A percentile compares a stretch with the other conserved stretches of the same genome.
Evolutionary conservation across 2,888 invertebrate species (phyloP).

Genomic region (Ichneumoninae sp.): DNA sequence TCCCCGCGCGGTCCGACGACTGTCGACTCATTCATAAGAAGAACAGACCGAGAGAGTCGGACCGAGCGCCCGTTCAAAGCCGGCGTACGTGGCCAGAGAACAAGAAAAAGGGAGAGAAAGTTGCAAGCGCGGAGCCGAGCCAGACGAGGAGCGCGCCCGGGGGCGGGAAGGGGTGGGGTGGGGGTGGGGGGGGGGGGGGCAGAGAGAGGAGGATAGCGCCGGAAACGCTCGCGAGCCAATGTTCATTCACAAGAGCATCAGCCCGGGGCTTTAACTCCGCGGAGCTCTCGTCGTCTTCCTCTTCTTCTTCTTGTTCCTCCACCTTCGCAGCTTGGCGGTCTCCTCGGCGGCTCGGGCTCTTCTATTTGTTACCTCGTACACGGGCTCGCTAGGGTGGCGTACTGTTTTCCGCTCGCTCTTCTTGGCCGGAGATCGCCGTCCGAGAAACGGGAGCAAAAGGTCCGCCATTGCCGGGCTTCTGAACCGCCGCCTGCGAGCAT

Average conservation of each 20-base stretch:
- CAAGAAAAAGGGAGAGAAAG: conserved; percentile 66
- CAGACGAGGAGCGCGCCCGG: not conserved
- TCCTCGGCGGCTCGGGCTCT: not conserved
- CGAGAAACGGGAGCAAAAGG: conserved; percentile 78
- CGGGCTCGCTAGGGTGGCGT: conserved; percentile 35
- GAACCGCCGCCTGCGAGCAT: conserved; percentile 72
- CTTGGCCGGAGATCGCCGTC: conserved; percentile 69
- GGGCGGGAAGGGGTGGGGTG: no score
- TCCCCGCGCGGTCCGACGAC: conserved; percentile 48
- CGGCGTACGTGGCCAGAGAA: no score
- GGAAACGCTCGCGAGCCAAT: conserved; percentile 83
- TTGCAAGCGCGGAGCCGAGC: conserved; percentile 44
- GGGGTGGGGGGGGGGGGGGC: not conserved
- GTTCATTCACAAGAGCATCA: conserved; percentile 83
- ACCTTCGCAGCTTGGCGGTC: conserved; percentile 55
- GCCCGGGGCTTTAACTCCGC: conserved; percentile 61
- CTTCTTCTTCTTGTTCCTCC: conserved; percentile 49
- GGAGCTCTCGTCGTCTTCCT: conserved; percentile 68
- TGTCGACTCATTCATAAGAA: conserved; percentile 83
- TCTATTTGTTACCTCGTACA: conserved; percentile 52
- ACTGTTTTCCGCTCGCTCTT: conserved; percentile 44
- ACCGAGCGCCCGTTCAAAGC: no score
- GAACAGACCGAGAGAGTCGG: no score
- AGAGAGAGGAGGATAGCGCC: conserved; percentile 74
- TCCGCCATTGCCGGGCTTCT: conserved; percentile 69